phyloP scores from a whole-genome alignment of 2,888 invertebrate genomes.

The Oligia fasciuncula region DNA sequence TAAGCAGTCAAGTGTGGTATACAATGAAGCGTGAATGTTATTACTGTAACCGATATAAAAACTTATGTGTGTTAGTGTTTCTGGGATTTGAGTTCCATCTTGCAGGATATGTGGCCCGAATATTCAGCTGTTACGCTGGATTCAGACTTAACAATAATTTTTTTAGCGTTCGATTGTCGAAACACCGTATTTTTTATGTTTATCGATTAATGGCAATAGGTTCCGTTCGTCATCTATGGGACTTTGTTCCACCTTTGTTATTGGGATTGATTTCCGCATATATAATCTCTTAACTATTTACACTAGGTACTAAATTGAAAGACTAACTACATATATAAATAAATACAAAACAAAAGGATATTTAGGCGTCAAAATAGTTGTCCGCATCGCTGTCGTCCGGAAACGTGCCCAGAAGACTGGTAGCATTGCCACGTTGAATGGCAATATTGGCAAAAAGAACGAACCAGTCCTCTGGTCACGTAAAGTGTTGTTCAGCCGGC shows the following conservation, averaged over 20 bases:
- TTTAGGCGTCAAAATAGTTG: too few species aligned
- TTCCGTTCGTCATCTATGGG: background rate
- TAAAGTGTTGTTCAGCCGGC: too few species aligned
- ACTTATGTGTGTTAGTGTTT: slow-evolving; percentile 18
- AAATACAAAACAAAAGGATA: too few species aligned
- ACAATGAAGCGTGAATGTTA: slow-evolving; percentile 58
- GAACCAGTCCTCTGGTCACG: too few species aligned
- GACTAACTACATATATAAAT: too few species aligned
- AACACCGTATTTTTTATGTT: background rate
- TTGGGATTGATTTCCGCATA: background rate
- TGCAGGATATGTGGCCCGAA: background rate
- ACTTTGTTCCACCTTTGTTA: background rate
- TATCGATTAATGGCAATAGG: background rate
- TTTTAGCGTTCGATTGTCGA: background rate
- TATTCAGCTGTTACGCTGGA: background rate
- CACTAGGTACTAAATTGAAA: too few species aligned
- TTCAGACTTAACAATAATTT: background rate
- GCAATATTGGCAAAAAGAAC: too few species aligned
- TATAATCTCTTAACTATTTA: too few species aligned
- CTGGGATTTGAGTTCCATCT: slow-evolving; percentile 14
- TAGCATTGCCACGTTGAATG: too few species aligned
- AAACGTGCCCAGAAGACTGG: too few species aligned
- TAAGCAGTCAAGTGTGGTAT: slow-evolving; percentile 49
- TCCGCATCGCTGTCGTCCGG: too few species aligned
- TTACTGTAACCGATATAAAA: slow-evolving; percentile 51